phyloP scores from a whole-genome alignment of 2,888 invertebrate genomes.

The Parelbella ahira region DNA sequence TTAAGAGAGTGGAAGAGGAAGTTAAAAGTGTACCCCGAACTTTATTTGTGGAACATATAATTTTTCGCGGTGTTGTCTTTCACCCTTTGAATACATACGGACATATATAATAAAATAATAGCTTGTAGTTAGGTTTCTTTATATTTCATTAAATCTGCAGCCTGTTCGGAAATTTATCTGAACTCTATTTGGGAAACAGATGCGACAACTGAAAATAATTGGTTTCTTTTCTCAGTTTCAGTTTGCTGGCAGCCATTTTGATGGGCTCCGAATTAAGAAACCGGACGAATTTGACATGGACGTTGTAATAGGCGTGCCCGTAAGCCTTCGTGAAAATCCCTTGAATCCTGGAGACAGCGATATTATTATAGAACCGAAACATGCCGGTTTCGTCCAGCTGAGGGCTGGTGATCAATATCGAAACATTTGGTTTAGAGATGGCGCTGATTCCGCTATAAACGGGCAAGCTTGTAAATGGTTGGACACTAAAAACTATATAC shows the following conservation, averaged over 20 bases:
- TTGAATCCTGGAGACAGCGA: slow-evolving; percentile 46
- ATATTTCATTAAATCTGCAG: no score
- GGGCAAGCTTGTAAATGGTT: slow-evolving; percentile 60
- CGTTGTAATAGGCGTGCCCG: slow-evolving; percentile 76
- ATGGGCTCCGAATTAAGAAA: slow-evolving; percentile 79
- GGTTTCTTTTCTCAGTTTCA: slow-evolving; percentile 35
- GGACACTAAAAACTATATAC: slow-evolving; percentile 55
- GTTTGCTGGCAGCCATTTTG: slow-evolving; percentile 82
- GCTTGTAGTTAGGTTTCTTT: no score
- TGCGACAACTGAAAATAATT: no score
- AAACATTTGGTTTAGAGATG: slow-evolving; percentile 43
- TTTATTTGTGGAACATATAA: no score
- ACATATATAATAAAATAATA: no score
- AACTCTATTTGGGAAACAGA: no score
- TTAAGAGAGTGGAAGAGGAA: no score
- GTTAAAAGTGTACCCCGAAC: no score
- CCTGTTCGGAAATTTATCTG: no score
- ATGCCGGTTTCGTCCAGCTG: slow-evolving; percentile 68
- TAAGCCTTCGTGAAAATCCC: slow-evolving; percentile 42
- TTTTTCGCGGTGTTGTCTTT: no score
- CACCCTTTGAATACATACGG: no score
- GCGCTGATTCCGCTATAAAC: slow-evolving; percentile 46
- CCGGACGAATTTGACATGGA: slow-evolving; percentile 83
- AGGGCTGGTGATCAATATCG: slow-evolving; percentile 56
- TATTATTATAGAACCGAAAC: slow-evolving; percentile 53